A percentile compares a stretch with the other conserved stretches of the same genome.
Evolutionary conservation across 2,888 invertebrate genomes (phyloP).

Genomic region (Sinopyrophorus schimmeli): DNA sequence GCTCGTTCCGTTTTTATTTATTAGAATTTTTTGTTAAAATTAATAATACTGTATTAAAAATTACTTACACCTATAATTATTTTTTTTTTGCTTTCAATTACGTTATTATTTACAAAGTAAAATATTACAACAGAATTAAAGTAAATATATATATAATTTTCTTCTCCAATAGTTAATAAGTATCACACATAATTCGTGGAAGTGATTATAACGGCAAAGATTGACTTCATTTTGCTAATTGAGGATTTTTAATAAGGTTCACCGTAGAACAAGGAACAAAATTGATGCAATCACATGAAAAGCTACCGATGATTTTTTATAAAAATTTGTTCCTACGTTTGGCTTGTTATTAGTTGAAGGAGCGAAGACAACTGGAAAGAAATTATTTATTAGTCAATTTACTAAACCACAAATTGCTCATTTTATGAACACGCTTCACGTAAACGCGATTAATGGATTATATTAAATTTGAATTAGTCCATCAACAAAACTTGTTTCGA

Average conservation of each 20-base stretch:
- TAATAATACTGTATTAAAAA: slow-evolving; percentile 20
- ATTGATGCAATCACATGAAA: slow-evolving; percentile 5
- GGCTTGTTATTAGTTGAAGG: slow-evolving; percentile 26
- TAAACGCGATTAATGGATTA: no score
- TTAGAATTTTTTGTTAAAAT: slow-evolving; percentile 1
- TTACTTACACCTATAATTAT: slow-evolving; percentile 13
- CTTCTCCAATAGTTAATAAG: slow-evolving; percentile 16
- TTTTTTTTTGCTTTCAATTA: no score
- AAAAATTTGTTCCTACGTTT: slow-evolving; percentile 7
- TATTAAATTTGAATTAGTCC: no score
- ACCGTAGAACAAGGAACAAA: slow-evolving; percentile 15
- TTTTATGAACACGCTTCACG: no score
- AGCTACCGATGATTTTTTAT: slow-evolving; percentile 4
- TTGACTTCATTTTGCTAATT: slow-evolving; percentile 23
- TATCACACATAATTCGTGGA: slow-evolving; percentile 38
- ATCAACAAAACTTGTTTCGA: no score
- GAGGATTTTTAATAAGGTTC: slow-evolving; percentile 18
- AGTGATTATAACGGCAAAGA: slow-evolving; percentile 32
- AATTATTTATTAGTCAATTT: background rate
- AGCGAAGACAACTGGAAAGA: slow-evolving; percentile 25
- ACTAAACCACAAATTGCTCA: no score
- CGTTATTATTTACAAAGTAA: slow-evolving; percentile 7
- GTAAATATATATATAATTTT: slow-evolving; percentile 16
- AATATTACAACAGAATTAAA: slow-evolving; percentile 16
- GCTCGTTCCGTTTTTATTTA: background rate